Base-by-base conservation (phyloP, 30 jellyfish, hydroid and myxozoan genomes). In the Cassiopea andromeda region DNA sequence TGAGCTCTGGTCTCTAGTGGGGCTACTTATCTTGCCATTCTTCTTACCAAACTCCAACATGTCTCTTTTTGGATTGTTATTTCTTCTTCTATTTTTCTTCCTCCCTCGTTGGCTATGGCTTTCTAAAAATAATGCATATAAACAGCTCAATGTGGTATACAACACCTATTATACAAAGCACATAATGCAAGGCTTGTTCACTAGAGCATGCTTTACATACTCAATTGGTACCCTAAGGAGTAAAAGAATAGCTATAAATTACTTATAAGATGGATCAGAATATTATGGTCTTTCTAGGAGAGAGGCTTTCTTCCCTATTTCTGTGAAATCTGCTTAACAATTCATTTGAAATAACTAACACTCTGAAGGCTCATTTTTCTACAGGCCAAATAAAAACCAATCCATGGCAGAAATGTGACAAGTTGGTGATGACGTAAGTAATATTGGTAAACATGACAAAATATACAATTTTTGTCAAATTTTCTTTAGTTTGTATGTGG, bases 1-100 rank as follows among this genome's bases (percentile, higher is more conserved):
- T 78, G n/a, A 1, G 43, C 46, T 60, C 12, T 75, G 78, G 3
- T 45, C 48, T 44, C 74, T 70, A 12, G 81, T 4, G 47, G 48
- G 58, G 76, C 85, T 70, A 45, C 17, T 49, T 14, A 46, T 47
- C 48, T 9, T 43, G 47, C 60, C 67, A 71, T 49, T 71, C 78
- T 69, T 48, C 46, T 46, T 80, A 50, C 60, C 48, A 14, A 44
- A 44, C 9, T 67, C 78, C 46, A 47, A 76, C 46, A 60, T 78
- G 60, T 59, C 70, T 78, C 49, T 79, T 7, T 86, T 85, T 19
- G 60, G 59, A 17, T 81, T 83, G 46, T 78, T 80, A 69, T 46
- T 74, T 50, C 85, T 83, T n/a, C 89, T 75, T 60, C 92, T 89
- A 83, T 44, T 6, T 49, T 77, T 86, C n/a, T 87, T 67, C 58